Evolutionary conservation across 1,140 invertebrate genomes (phyloP).

Genomic region (Caerostris extrusa): DNA sequence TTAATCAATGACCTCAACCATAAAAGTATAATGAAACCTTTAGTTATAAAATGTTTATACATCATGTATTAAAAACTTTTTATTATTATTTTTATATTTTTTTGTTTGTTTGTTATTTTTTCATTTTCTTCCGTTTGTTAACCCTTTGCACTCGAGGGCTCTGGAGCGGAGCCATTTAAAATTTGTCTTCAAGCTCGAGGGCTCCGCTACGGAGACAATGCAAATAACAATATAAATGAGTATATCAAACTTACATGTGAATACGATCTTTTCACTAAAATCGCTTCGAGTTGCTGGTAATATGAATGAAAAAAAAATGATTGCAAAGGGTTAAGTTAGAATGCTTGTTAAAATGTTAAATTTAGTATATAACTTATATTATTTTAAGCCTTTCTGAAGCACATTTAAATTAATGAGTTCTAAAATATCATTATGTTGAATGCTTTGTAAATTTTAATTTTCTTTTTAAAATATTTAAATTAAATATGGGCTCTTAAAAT

Average conservation of each 20-base stretch:
- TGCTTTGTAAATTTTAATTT: too few species aligned
- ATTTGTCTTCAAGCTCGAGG: too few species aligned
- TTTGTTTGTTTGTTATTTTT: not conserved
- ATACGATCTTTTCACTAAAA: not conserved
- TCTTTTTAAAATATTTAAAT: too few species aligned
- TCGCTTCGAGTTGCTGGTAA: too few species aligned
- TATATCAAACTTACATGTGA: not conserved
- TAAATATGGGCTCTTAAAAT: too few species aligned
- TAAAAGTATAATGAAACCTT: conserved; percentile 81
- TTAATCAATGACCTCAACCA: conserved; percentile 82
- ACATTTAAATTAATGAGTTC: too few species aligned
- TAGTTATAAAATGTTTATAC: conserved; percentile 78
- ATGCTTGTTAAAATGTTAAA: not conserved
- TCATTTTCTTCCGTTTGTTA: not conserved
- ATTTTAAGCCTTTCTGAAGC: too few species aligned
- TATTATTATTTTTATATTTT: not conserved
- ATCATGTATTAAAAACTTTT: not conserved
- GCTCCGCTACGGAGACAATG: too few species aligned
- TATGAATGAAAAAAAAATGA: not conserved
- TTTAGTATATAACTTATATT: too few species aligned
- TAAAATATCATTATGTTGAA: too few species aligned
- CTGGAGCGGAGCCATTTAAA: not conserved
- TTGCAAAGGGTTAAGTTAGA: not conserved
- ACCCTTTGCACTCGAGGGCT: not conserved
- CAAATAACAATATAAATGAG: too few species aligned